These are phyloP conservation scores for Ptychadena robeensis DNA, from an alignment of 2,797 vertebrate species.

Conservation along the genomic window DNA sequence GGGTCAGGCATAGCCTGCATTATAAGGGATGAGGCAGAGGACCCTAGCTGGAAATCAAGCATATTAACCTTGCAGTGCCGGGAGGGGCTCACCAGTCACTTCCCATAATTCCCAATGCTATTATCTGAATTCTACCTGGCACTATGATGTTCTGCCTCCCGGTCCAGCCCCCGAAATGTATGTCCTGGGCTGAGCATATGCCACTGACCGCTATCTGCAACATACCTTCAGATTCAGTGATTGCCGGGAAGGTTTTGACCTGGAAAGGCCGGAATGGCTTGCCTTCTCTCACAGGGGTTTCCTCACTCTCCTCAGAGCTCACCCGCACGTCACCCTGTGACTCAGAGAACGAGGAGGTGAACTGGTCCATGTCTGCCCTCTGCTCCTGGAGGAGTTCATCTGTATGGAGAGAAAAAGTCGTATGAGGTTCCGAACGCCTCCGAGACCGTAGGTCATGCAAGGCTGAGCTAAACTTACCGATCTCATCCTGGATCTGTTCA, in stretches of 20 bases:
- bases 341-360: slow-evolving; percentile 92
- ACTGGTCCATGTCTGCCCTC: slow-evolving; percentile 92
- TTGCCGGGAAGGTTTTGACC: slow-evolving; percentile 89
- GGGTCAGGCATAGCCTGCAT: too few species aligned
- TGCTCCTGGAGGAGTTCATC: slow-evolving; percentile 95
- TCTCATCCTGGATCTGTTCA: slow-evolving; percentile 95
- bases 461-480: slow-evolving; percentile 75
- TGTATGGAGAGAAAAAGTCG: slow-evolving; percentile 64
- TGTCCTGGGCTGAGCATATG: too few species aligned
- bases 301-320: slow-evolving; percentile 91
- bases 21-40: too few species aligned
- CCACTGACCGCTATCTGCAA: slow-evolving; percentile 31
- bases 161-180: too few species aligned
- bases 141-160: too few species aligned
- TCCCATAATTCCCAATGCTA: too few species aligned
- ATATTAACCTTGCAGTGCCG: too few species aligned
- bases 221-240: slow-evolving; percentile 88
- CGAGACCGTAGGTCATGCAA: background rate
- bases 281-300: slow-evolving; percentile 78
- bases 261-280: slow-evolving; percentile 90
- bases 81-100: too few species aligned
- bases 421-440: background rate
- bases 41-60: too few species aligned
- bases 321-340: slow-evolving; percentile 88
- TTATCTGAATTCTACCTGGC: too few species aligned